A percentile compares a stretch with the other conserved stretches of the same genome.
phyloP scores from a whole-genome alignment of 2,888 invertebrate species.

The Xanthostigma xanthostigma region DNA sequence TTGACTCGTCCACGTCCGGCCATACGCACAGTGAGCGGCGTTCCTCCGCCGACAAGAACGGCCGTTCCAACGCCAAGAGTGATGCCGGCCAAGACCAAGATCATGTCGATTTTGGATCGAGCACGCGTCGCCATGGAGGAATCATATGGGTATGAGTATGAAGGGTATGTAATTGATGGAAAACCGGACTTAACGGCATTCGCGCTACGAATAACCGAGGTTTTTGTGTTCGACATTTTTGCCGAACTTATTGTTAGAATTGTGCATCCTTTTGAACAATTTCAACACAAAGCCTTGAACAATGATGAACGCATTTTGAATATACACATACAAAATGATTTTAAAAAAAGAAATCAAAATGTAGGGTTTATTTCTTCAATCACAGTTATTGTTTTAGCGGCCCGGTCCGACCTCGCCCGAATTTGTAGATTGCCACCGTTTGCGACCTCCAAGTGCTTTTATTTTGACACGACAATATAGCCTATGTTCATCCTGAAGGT shows the following conservation, averaged over 20 bases:
- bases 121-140: conserved; percentile 73
- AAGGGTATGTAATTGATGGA: not conserved
- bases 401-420: too few relatives aligned
- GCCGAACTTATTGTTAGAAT: not conserved
- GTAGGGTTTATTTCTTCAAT: too few relatives aligned
- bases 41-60: conserved; percentile 22
- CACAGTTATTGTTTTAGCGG: too few relatives aligned
- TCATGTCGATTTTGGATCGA: conserved; percentile 69
- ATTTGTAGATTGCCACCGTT: too few relatives aligned
- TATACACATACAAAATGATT: too few relatives aligned
- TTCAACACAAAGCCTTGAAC: not conserved
- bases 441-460: too few relatives aligned
- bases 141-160: conserved; percentile 41
- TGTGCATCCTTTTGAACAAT: not conserved
- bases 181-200: not conserved
- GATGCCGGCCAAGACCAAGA: conserved; percentile 60
- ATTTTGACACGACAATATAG: too few relatives aligned
- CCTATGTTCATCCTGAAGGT: too few relatives aligned
- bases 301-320: not conserved
- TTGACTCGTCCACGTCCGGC: conserved; percentile 27
- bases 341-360: too few relatives aligned
- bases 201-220: not conserved
- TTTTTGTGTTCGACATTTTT: too few relatives aligned
- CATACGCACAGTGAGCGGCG: conserved; percentile 28
- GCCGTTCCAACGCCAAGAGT: conserved; percentile 32